Evolutionary conservation across 2,113 vertebrate species (phyloP), one percentile per base, ranked within the genome.

Genomic region (Scortum barcoo): DNA sequence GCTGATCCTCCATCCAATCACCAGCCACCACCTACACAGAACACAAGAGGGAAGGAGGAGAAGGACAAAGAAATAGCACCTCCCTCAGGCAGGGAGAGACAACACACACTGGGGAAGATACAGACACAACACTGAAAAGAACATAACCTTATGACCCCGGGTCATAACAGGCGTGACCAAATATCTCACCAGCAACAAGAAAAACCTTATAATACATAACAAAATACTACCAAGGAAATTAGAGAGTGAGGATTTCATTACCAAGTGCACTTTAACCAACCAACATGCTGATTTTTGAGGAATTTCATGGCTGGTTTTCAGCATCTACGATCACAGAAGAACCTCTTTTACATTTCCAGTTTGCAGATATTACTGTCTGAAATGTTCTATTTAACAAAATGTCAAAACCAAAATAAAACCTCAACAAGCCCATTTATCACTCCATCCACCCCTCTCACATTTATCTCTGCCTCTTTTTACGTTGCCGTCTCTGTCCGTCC

Each of bases 321-420:
- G 6, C 8, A 3, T 22, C 48, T 28, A 2, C 57, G 65, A 69
- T 68, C 57, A 36, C 14, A 1, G 66, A 20, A 66, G 7, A 44
- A 20, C 1, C 46, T 7, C 5, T 38, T 36, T 62, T 50, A 28
- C 5, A 14, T 74, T 74, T 86, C 11, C 19, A 53, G 9, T 67
- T 36, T 46, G 56, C 16, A 42, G 28, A 84, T 72, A 80, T 70
- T 13, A 28, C 10, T 12, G 26, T 8, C 60, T 67, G 40, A 62
- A 79, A 78, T 72, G 14, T 72, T 76, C 19, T 33, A 51, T 63
- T 65, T 54, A 28, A 68, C 44, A 79, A 89, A 86, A 75, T 22
- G n/a, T 12, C 51, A 57, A 57, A 85, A 83, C 69, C 62, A 58
- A 77, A 57, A 36, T 13, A 1, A 22, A 6, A 67, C 69, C 17